phyloP scores from a whole-genome alignment of 2,797 vertebrate genomes.

The Australoheros facetus region DNA sequence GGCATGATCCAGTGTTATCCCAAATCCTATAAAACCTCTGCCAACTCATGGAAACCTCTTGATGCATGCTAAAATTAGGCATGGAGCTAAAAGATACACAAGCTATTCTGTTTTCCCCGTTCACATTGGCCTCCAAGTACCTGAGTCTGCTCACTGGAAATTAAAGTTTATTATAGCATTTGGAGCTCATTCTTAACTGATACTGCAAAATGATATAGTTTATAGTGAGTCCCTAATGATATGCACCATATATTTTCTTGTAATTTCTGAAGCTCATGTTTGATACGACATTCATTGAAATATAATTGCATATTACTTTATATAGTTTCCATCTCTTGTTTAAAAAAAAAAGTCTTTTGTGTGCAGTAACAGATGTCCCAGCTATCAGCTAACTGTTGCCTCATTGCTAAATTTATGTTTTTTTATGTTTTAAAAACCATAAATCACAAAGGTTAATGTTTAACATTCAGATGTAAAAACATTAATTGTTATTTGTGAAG shows the following conservation, averaged over 20 bases:
- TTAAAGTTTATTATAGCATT: neutral
- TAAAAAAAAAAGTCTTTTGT: neutral
- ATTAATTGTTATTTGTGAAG: neutral
- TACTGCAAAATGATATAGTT: neutral
- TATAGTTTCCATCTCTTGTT: neutral
- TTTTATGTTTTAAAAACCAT: neutral
- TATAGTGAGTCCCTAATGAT: neutral
- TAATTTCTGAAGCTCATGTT: neutral
- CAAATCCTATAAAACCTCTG: slow-evolving; percentile 39
- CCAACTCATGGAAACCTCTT: slow-evolving; percentile 32
- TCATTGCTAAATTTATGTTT: neutral
- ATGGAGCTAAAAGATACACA: slow-evolving; percentile 21
- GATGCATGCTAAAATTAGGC: slow-evolving; percentile 41
- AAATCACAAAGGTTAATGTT: neutral
- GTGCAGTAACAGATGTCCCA: neutral
- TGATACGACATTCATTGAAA: neutral
- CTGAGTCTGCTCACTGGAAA: neutral
- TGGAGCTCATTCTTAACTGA: neutral
- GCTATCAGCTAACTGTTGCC: neutral
- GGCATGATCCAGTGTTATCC: slow-evolving; percentile 31
- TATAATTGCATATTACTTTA: neutral
- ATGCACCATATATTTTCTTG: neutral
- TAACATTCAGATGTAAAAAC: neutral
- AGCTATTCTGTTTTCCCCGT: slow-evolving; percentile 1
- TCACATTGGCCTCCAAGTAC: neutral